phyloP scores from a whole-genome alignment of 2,797 vertebrate genomes.

The Poeciliopsis turneri region DNA sequence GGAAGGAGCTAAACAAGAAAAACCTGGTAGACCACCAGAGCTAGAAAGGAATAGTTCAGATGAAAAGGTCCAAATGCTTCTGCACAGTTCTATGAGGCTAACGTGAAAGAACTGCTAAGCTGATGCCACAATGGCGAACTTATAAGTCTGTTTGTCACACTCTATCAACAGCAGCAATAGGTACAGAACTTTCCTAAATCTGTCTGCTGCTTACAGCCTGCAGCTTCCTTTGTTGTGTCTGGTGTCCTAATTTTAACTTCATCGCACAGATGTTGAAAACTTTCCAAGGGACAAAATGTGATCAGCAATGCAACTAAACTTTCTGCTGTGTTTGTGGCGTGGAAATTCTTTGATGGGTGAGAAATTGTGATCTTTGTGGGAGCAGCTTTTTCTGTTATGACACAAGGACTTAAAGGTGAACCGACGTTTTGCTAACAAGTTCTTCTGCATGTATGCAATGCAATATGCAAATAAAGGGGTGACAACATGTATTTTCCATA shows the following conservation, averaged over 20 bases:
- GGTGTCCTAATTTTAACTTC: not conserved
- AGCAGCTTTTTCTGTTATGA: not conserved
- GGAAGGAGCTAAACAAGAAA: not conserved
- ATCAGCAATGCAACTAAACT: not conserved
- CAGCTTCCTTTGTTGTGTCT: not conserved
- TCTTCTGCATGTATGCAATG: not conserved
- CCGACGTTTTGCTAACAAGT: not conserved
- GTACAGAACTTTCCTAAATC: not conserved
- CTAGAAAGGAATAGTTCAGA: not conserved
- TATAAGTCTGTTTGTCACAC: not conserved
- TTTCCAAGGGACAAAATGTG: not conserved
- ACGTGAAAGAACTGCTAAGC: slow-evolving; percentile 35
- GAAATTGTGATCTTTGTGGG: not conserved
- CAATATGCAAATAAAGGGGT: not conserved
- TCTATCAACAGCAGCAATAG: not conserved
- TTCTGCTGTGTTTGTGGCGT: not conserved
- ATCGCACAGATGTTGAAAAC: not conserved
- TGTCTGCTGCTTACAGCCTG: not conserved
- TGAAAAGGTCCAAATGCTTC: not conserved
- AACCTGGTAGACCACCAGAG: not conserved
- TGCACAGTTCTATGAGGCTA: not conserved
- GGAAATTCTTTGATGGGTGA: not conserved
- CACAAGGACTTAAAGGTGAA: not conserved
- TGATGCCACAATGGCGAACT: not conserved
- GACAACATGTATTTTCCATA: not conserved